phyloP scores from a whole-genome alignment of 1,140 invertebrate species.

The Drosophila ohnishii region DNA sequence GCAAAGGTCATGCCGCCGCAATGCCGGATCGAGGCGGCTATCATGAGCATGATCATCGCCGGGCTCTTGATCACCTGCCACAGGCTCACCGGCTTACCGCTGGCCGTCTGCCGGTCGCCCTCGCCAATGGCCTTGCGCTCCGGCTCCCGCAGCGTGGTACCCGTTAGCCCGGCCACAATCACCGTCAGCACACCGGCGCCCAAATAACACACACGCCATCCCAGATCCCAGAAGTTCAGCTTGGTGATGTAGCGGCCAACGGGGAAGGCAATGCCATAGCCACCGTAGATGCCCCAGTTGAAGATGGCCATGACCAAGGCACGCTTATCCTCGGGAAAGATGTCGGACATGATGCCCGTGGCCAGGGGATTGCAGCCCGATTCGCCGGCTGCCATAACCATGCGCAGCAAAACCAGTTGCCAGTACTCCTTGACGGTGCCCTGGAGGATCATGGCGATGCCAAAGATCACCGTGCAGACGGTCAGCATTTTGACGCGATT shows the following conservation, averaged over 20 bases:
- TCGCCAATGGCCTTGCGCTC: conserved; percentile 89
- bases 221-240: conserved; percentile 90
- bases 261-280: conserved; percentile 95
- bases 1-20: conserved; percentile 95
- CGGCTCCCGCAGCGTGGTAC: conserved; percentile 91
- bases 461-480: conserved; percentile 91
- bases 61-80: conserved; percentile 91
- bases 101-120: conserved; percentile 83
- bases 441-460: conserved; percentile 91
- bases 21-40: conserved; percentile 95
- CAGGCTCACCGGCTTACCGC: conserved; percentile 85
- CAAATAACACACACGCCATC: conserved; percentile 95
- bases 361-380: conserved; percentile 95
- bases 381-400: conserved; percentile 94
- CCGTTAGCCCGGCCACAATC: conserved; percentile 89
- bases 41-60: conserved; percentile 90
- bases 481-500: conserved; percentile 90
- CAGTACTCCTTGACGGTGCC: conserved; percentile 93
- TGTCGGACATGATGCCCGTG: conserved; percentile 92
- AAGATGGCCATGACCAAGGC: conserved; percentile 96
- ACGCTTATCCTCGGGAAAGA: conserved; percentile 91
- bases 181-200: conserved; percentile 92
- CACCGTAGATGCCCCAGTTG: conserved; percentile 98
- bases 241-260: conserved; percentile 93
- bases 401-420: conserved; percentile 93